A percentile compares a stretch with the other conserved stretches of the same genome.
phyloP scores from a whole-genome alignment of 1,140 invertebrate species.

The Penaeus indicus region DNA sequence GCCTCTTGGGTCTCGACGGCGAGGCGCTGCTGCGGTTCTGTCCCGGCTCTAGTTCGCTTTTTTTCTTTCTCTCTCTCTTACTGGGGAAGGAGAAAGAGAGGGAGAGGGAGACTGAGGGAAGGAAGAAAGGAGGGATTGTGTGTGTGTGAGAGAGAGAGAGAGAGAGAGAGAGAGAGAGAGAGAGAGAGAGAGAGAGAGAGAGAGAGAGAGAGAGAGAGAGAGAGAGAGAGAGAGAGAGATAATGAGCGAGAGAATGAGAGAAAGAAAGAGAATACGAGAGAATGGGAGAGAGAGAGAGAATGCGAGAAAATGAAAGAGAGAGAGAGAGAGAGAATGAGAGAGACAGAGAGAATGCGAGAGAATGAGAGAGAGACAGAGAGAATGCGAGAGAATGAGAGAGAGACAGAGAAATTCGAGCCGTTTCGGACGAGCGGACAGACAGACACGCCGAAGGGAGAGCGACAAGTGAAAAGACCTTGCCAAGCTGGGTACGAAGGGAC shows the following conservation, averaged over 20 bases:
- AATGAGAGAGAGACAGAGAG: not conserved
- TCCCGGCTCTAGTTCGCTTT: too few species aligned
- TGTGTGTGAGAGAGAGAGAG: not conserved
- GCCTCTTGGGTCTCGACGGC: too few species aligned
- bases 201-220: conserved; percentile 2
- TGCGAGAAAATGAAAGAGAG: conserved; percentile 18
- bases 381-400: not conserved
- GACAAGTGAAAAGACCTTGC: too few species aligned
- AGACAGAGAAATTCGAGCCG: not conserved
- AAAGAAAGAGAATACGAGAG: conserved; percentile 21
- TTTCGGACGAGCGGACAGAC: too few species aligned
- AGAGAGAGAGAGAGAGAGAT: conserved; percentile 36
- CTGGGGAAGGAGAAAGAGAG: too few species aligned
- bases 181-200: not conserved
- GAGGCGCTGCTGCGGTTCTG: too few species aligned
- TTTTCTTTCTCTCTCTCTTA: too few species aligned
- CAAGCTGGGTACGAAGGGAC: too few species aligned
- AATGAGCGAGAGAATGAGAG: conserved; percentile 32
- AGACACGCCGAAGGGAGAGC: too few species aligned
- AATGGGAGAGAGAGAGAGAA: conserved; percentile 28
- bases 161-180: not conserved
- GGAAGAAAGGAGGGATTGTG: too few species aligned
- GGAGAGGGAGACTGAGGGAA: not conserved
- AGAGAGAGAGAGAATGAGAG: conserved; percentile 12
- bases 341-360: not conserved